Conservation (phyloP, 1,140 invertebrate species). For the Drosophila nigrodunni region DNA sequence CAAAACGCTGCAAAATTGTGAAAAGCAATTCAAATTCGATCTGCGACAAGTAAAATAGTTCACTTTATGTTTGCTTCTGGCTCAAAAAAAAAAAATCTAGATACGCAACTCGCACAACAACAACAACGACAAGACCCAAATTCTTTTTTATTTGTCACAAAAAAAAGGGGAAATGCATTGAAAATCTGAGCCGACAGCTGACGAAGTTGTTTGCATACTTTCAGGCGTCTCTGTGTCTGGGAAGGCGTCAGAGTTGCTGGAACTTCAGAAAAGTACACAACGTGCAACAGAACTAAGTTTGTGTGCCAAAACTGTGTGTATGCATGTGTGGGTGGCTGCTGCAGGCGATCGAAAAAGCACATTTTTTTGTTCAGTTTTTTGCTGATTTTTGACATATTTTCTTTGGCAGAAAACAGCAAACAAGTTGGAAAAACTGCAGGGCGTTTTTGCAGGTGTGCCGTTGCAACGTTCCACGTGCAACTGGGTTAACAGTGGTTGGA, state of each 20-base stretch:
- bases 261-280: constrained; percentile 20
- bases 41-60: not conserved
- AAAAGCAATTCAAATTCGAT: constrained; percentile 23
- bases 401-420: constrained; percentile 61
- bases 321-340: constrained; percentile 30
- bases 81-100: not conserved
- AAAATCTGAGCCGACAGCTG: constrained; percentile 57
- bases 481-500: constrained; percentile 57
- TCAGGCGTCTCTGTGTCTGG: constrained; percentile 58
- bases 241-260: constrained; percentile 48
- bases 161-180: constrained; percentile 12
- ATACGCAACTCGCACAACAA: not conserved
- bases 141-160: constrained; percentile 43
- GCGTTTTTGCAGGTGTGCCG: constrained; percentile 64
- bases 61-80: constrained; percentile 34
- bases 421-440: constrained; percentile 70
- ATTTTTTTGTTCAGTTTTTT: constrained; percentile 60
- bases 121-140: constrained; percentile 26
- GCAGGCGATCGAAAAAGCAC: constrained; percentile 71
- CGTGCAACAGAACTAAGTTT: constrained; percentile 48
- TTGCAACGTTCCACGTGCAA: constrained; percentile 48
- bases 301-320: constrained; percentile 31
- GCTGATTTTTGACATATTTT: constrained; percentile 81
- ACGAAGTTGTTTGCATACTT: constrained; percentile 64
- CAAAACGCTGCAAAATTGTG: constrained; percentile 7